Evolutionary conservation across 2,113 vertebrate genomes (phyloP), one percentile per base, ranked within the genome.

Genomic region (Heterotilapia buettikoferi): DNA sequence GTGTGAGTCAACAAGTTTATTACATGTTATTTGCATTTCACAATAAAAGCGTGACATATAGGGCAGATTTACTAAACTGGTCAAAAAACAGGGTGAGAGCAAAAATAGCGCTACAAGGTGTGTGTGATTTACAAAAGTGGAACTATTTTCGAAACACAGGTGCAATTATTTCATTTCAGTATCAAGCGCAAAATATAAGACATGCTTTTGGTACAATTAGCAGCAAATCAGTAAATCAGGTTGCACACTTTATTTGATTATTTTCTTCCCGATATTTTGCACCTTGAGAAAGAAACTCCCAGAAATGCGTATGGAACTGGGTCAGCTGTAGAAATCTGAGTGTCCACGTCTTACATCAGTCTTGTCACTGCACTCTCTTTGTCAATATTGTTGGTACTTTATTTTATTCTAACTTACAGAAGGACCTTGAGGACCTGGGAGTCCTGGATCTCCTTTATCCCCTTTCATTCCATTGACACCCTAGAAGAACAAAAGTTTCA

Each of bases 381-480:
- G 0, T 2, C 38, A 68, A 68, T 68, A 68, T 8, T 68, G 6
- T 38, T 12, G 6, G 12, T 21, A n/a, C 33, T 66, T 13, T 66
- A 38, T 68, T 36, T 84, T 11, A 7, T 1, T 40, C 13, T 16
- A 16, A 57, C 98, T 98, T 97, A 99, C 99, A n/a, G 98, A 99
- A 93, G 98, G 96, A 86, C 98, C 98, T 88, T 99, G 98, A 82
- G 97, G 97, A 86, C 99, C 99, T 6, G 98, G 94, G 38, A 98
- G 91, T 53, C 99, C 99, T 24, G 96, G 57, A 57, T 99, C 98
- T 93, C 99, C 99, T 92, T 98, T 99, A 66, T 99, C 98, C 0
- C 98, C 99, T 93, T 98, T 99, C 10, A 96, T 54, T 4, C 98
- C 99, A 54, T 98, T 99, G 90, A 97, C 95, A 79, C 99, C 98